phyloP scores from a whole-genome alignment of 2,113 vertebrate genomes.

The Synodontis membranacea region DNA sequence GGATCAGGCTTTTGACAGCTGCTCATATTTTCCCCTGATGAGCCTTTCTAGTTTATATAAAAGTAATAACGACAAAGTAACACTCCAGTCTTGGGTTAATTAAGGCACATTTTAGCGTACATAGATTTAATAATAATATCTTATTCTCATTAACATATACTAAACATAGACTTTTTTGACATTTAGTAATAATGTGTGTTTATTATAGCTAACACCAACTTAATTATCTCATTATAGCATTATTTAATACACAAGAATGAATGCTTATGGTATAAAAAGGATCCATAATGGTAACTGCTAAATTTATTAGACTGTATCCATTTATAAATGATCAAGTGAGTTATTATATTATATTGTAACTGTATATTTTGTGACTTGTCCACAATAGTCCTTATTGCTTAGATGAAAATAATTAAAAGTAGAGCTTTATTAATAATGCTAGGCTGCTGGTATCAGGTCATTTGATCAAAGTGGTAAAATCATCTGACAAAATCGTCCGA shows the following conservation, averaged over 20 bases:
- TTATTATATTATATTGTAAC: not conserved
- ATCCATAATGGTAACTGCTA: not conserved
- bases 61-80: not conserved
- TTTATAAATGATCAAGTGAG: not conserved
- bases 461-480: not conserved
- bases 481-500: not conserved
- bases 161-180: not conserved
- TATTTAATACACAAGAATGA: not conserved
- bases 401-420: too few relatives aligned
- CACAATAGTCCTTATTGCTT: too few relatives aligned
- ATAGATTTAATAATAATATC: not conserved
- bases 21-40: not conserved
- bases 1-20: not conserved
- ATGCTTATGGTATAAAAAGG: not conserved
- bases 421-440: too few relatives aligned
- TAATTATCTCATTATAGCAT: not conserved
- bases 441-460: too few relatives aligned
- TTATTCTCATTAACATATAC: not conserved
- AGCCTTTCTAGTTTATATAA: not conserved
- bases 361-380: too few relatives aligned
- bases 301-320: not conserved
- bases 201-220: not conserved
- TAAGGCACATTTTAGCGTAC: not conserved
- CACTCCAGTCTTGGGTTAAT: not conserved
- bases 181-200: not conserved